These are phyloP conservation scores for Adoxophyes honmai DNA, from an alignment of 1,140 invertebrate species.

Conservation along the genomic window DNA sequence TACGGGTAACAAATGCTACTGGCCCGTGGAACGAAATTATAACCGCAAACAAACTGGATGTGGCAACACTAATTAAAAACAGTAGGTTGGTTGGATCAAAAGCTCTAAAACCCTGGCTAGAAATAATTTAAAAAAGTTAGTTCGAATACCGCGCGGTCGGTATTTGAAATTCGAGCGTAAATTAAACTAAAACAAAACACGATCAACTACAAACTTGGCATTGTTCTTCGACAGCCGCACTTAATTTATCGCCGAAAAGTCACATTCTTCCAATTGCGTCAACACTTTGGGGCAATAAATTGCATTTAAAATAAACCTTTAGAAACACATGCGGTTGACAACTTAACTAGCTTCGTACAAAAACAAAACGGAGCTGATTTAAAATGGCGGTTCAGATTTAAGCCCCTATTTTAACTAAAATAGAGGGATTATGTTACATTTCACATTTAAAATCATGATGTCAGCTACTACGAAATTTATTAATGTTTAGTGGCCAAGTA, in stretches of 20 bases:
- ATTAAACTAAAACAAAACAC: background rate
- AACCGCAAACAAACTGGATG: conserved; percentile 12
- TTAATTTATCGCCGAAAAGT: conserved; percentile 5
- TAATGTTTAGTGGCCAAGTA: too few species aligned
- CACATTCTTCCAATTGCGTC: background rate
- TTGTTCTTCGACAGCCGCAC: background rate
- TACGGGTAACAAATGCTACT: conserved; percentile 60
- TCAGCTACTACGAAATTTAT: too few species aligned
- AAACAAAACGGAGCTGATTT: too few species aligned
- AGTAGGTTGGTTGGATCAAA: too few species aligned
- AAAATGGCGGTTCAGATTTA: too few species aligned
- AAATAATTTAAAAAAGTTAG: too few species aligned
- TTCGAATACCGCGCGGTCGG: too few species aligned
- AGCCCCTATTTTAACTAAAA: too few species aligned
- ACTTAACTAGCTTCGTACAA: background rate
- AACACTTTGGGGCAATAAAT: conserved; percentile 11
- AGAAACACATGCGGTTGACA: conserved; percentile 5
- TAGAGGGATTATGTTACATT: too few species aligned
- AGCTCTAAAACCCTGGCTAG: too few species aligned
- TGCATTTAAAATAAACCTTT: background rate
- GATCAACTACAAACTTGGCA: background rate
- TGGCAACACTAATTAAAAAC: background rate
- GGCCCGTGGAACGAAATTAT: conserved; percentile 23
- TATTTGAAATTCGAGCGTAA: too few species aligned
- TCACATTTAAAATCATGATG: too few species aligned